A percentile compares a stretch with the other conserved stretches of the same genome.
phyloP scores from a whole-genome alignment of 2,888 invertebrate species.

The Troides aeacus region DNA sequence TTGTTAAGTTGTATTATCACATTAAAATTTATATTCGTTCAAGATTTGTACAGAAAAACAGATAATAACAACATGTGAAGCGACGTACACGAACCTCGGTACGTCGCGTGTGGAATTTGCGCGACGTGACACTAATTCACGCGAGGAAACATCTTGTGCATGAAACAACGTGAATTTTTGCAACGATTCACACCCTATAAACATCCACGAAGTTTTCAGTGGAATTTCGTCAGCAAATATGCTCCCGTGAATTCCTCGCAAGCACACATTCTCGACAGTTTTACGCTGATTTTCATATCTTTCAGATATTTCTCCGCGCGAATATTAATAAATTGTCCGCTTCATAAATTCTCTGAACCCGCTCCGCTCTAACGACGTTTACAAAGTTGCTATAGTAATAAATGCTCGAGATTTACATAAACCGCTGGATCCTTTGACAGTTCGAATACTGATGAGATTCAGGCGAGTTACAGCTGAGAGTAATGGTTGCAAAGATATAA shows the following conservation, averaged over 20 bases:
- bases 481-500: slow-evolving; percentile 48
- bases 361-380: slow-evolving; percentile 46
- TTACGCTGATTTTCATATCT: slow-evolving; percentile 31
- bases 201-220: slow-evolving; percentile 39
- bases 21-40: slow-evolving; percentile 11
- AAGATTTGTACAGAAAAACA: slow-evolving; percentile 46
- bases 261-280: slow-evolving; percentile 33
- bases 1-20: neutral
- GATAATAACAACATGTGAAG: slow-evolving; percentile 45
- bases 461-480: slow-evolving; percentile 47
- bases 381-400: slow-evolving; percentile 55
- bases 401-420: slow-evolving; percentile 64
- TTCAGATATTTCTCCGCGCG: slow-evolving; percentile 46
- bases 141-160: slow-evolving; percentile 61
- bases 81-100: slow-evolving; percentile 47
- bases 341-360: slow-evolving; percentile 45
- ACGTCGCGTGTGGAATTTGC: slow-evolving; percentile 56
- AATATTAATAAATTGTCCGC: slow-evolving; percentile 59
- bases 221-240: slow-evolving; percentile 36
- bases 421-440: slow-evolving; percentile 57
- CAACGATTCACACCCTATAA: slow-evolving; percentile 34
- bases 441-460: slow-evolving; percentile 58
- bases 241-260: slow-evolving; percentile 42
- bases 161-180: slow-evolving; percentile 54
- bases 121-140: slow-evolving; percentile 63